Conservation (phyloP, 2,888 invertebrate genomes). For the Oscheius myriophilus region DNA sequence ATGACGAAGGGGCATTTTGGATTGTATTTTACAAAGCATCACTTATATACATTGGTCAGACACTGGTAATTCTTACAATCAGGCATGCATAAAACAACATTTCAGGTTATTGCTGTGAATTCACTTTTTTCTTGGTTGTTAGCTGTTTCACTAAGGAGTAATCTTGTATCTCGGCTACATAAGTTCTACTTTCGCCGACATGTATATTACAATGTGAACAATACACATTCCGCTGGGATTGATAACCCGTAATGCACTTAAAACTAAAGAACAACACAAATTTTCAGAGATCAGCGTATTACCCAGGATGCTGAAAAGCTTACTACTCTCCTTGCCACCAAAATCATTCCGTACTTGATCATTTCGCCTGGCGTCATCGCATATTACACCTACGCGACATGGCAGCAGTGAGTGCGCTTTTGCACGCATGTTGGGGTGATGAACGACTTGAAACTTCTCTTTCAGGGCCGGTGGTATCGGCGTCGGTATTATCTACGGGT, state of each 20-base stretch:
- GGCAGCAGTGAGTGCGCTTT: slow-evolving; percentile 70
- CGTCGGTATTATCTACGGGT: slow-evolving; percentile 73
- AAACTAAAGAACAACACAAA: neutral
- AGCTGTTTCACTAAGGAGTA: slow-evolving; percentile 73
- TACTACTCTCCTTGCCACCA: slow-evolving; percentile 71
- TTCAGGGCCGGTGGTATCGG: slow-evolving; percentile 75
- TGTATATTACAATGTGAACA: slow-evolving; percentile 74
- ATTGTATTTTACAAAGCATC: slow-evolving; percentile 69
- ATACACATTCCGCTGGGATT: slow-evolving; percentile 72
- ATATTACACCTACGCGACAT: slow-evolving; percentile 75
- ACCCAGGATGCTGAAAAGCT: slow-evolving; percentile 75
- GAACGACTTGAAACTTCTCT: neutral
- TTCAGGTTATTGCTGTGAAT: slow-evolving; percentile 73
- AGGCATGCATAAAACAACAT: neutral
- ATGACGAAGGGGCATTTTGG: slow-evolving; percentile 73
- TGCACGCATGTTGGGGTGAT: neutral
- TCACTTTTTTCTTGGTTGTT: slow-evolving; percentile 73
- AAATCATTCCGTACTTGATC: slow-evolving; percentile 58
- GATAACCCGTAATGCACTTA: slow-evolving; percentile 74
- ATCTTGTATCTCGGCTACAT: slow-evolving; percentile 73
- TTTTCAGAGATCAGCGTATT: slow-evolving; percentile 74
- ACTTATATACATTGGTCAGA: slow-evolving; percentile 66
- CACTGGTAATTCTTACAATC: slow-evolving; percentile 39
- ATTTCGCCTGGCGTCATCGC: slow-evolving; percentile 74
- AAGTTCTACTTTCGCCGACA: slow-evolving; percentile 73